These are phyloP conservation scores for Botia almorhae DNA, from an alignment of 2,797 vertebrate genomes.

Conservation along the genomic window DNA sequence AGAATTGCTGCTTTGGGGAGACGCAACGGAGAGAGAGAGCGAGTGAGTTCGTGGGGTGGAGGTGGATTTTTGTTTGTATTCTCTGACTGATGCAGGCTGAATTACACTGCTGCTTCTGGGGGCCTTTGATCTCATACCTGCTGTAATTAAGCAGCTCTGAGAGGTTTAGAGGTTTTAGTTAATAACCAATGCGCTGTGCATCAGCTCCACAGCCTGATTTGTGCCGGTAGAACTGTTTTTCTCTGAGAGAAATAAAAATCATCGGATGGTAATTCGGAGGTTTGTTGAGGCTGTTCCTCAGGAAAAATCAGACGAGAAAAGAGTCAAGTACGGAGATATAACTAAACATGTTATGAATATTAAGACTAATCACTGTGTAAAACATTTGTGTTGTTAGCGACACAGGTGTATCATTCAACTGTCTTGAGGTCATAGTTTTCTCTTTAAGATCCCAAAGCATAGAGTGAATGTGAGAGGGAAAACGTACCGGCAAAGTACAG, in stretches of 20 bases:
- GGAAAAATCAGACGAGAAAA: too few species aligned
- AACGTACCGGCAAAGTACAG: too few species aligned
- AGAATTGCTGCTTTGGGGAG: neutral
- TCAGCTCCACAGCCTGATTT: slow-evolving; percentile 14
- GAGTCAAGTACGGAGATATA: too few species aligned
- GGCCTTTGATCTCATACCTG: slow-evolving; percentile 44
- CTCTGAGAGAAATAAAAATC: neutral
- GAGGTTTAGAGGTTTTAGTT: slow-evolving; percentile 47
- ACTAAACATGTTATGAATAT: too few species aligned
- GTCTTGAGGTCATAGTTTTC: too few species aligned
- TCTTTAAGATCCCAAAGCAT: too few species aligned
- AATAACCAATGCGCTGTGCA: slow-evolving; percentile 12
- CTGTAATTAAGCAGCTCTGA: slow-evolving; percentile 41
- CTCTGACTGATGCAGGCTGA: slow-evolving; percentile 15
- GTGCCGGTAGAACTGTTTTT: slow-evolving; percentile 11
- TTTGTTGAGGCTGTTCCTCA: neutral
- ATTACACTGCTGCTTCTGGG: slow-evolving; percentile 2
- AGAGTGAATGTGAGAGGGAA: too few species aligned
- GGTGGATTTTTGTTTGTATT: neutral
- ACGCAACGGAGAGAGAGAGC: neutral
- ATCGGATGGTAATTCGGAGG: neutral
- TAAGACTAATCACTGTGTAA: too few species aligned
- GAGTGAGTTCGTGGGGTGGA: neutral
- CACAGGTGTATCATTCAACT: too few species aligned
- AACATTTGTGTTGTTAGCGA: too few species aligned